Base-by-base conservation (phyloP, 2,797 vertebrate genomes). In the Halcyon badia region DNA sequence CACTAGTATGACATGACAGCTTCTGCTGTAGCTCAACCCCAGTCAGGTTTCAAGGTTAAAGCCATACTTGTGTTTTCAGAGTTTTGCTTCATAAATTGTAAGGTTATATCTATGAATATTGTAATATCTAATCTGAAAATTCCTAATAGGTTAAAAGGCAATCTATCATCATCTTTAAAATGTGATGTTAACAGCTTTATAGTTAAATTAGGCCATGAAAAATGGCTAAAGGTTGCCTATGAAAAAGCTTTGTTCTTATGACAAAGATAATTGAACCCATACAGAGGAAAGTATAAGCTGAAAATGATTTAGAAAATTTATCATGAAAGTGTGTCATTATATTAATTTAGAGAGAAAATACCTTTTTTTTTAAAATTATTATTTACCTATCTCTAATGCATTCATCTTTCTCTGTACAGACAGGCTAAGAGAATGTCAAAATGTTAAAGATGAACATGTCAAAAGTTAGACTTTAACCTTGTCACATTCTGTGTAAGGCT, bases 191-290 rank as follows among this genome's bases (percentile, higher is more conserved):
- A 97, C 92, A 96, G 93, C 89, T 98, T 98, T 96, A 94, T 91
- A 94, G 94, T 95, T 98, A 98, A 98, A 98, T 97, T 93, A 97
- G 76, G 73, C 91, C 94, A 94, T 97, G 97, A 97, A 97, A 98
- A 98, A 98, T 97, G 88, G 75, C 86, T 97, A 97, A 98, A 97
- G 96, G 86, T 95, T 97, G 88, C 94, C 91, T 97, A 61, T 75
- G 71, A 96, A 88, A 98, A 97, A 97, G 80, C 94, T 94, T 83
- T 83, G 96, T 98, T 98, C 98, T 98, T 98, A 98, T 98, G 96
- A 95, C 54, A 96, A 96, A 97, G 87, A 98, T 99, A 98, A 99
- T 97, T 98, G 97, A 98, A 98, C 91, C 94, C 93, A 97, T 93
- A 98, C 97, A 98, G 96, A 97, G 69, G 77, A 98, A 98, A 94